Base-by-base conservation (phyloP, 2,113 vertebrate species). In the Eclectus roratus region DNA sequence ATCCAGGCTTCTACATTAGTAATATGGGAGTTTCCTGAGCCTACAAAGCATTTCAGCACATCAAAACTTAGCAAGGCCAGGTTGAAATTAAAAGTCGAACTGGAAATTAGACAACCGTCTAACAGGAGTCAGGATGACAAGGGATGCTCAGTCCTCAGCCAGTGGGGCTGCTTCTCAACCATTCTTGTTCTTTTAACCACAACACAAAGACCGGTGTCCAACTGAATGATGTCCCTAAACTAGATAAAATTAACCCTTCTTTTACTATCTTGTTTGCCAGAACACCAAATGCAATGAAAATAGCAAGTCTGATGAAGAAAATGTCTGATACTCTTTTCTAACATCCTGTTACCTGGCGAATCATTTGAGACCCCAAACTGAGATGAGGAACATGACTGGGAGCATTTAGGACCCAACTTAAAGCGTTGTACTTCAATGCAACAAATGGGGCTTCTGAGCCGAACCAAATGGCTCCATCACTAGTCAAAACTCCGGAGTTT, bases 161-260 rank as follows among this genome's bases (percentile, higher is more conserved):
- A 66, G 10, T 1, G 7, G 43, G 31, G 74, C 18, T 1, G 21
- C 24, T 71, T 35, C 73, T 89, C 2, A 0, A 61, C 52, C 13
- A 15, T 29, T 66, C 72, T 49, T 46, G 11, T 52, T 33, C 68
- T 77, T 80, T 71, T 35, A 86, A 73, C 19, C 23, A 7, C 50
- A 78, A 28, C 23, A 69, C 24, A 56, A 43, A 39, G 65, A 11
- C 43, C 8, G 17, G 20, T 35, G 24, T 29, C 55, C 49, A 58
- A 14, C 0, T 2, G 53, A 14, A 49, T 0, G 2, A 19, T 1
- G 28, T 41, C 86, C 49, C 68, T 20, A 15, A 72, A 29, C 5
- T 10, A 2, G 0, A 3, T 66, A 65, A 77, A 65, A 53, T 31
- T 17, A 80, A 92, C 31, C 37, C 53, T 25, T 53, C 18, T 6